Base-by-base conservation (phyloP, 2,797 vertebrate genomes). In the Eulemur albifrons region DNA sequence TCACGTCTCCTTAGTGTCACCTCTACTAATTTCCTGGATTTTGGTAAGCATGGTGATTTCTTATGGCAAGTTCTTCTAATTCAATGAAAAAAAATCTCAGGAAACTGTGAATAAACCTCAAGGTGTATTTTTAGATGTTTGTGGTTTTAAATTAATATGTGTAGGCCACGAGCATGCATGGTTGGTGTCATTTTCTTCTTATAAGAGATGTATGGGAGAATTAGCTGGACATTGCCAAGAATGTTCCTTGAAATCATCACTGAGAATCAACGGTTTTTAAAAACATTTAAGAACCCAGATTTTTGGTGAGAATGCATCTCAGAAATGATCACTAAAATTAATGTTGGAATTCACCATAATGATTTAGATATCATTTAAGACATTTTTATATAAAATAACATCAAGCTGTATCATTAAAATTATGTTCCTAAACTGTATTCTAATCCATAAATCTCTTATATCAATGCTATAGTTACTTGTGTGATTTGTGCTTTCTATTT, bases 41-140 rank as follows among this genome's bases (percentile, higher is more conserved):
- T 92, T 57, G 94, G 73, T 94, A 92, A 96, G 81, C 73, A 85
- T 85, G 27, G 88, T 96, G 81, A 95, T 95, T 95, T 79, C 59
- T 95, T 92, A 89, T 52, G 73, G 73, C 73, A 94, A 35, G 54
- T 95, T 95, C 54, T 79, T 94, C 59, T 65, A 76, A 79, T 80
- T 93, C 43, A 67, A 40, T 96, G 65, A 77, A 80, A 76, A 61
- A 61, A 95, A 80, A 61, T 15, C 48, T 14, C n/a, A 50, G 38
- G 27, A 48, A 86, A 90, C 38, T 72, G 7, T 94, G 30, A 23
- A 25, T 81, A 96, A 93, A 73, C 4, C 21, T 93, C 50, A 69
- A 52, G 82, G 27, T 95, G 69, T 76, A 95, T 81, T 88, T 95
- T 94, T 88, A 92, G 50, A 93, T 76, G 32, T 83, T 92, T 93